Percentiles rank a stretch among this genome's conserved stretches.
These are phyloP conservation scores for Heliconius melpomene DNA, from an alignment of 1,140 invertebrate genomes.

Conservation along the genomic window DNA sequence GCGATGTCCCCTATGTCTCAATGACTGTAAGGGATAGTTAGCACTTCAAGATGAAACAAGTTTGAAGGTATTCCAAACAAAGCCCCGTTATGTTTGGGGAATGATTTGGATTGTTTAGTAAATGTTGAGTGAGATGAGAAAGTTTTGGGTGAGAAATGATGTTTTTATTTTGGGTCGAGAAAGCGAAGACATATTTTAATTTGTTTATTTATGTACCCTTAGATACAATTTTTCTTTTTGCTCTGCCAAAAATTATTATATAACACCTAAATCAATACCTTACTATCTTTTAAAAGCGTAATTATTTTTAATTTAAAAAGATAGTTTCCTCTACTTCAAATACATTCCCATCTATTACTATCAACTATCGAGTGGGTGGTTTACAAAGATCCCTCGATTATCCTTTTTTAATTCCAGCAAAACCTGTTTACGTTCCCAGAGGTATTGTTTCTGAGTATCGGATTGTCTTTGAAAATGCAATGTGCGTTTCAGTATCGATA, in stretches of 20 bases:
- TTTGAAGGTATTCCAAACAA: conserved; percentile 39
- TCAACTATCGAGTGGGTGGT: conserved; percentile 17
- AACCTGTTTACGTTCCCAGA: conserved; percentile 38
- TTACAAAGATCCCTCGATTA: conserved; percentile 20
- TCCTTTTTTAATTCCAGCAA: conserved; percentile 30
- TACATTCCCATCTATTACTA: conserved; percentile 2
- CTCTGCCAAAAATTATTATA: no score
- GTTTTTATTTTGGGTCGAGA: not conserved
- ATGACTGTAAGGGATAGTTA: conserved; percentile 47
- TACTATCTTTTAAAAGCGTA: not conserved
- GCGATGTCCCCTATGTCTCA: conserved; percentile 53
- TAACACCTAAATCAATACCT: not conserved
- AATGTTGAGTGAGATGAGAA: conserved; percentile 2
- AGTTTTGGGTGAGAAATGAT: not conserved
- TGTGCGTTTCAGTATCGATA: conserved; percentile 27
- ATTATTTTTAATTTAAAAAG: not conserved
- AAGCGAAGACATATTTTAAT: not conserved
- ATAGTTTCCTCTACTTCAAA: not conserved
- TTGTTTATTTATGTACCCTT: no score
- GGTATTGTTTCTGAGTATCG: conserved; percentile 38
- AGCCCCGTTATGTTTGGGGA: conserved; percentile 29
- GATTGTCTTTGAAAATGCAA: conserved; percentile 30
- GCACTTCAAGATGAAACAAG: conserved; percentile 49
- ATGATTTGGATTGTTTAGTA: conserved; percentile 15
- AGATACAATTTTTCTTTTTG: no score